These are phyloP conservation scores for Acropora yongei DNA, from an alignment of 64 coral and sea anemone genomes.

Conservation along the genomic window DNA sequence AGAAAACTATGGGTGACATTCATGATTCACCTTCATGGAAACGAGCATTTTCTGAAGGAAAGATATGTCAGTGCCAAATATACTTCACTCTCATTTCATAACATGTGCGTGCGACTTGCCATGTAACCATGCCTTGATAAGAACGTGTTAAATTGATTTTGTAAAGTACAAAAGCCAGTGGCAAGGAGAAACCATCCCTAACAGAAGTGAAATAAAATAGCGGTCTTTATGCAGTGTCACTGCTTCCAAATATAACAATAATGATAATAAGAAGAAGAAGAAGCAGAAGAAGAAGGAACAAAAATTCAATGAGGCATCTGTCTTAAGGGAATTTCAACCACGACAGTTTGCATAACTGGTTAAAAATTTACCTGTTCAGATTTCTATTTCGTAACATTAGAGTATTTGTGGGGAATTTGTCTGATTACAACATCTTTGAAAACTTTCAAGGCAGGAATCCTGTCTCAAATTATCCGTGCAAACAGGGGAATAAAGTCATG, in stretches of 20 bases:
- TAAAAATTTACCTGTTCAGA: background rate
- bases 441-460: too few relatives aligned
- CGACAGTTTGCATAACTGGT: background rate
- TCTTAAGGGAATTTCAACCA: background rate
- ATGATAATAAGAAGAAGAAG: background rate
- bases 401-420: too few relatives aligned
- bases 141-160: too few relatives aligned
- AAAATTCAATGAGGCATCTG: background rate
- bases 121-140: too few relatives aligned
- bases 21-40: too few relatives aligned
- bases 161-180: background rate
- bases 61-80: too few relatives aligned
- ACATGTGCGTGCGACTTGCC: too few relatives aligned
- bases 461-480: background rate
- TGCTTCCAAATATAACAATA: background rate
- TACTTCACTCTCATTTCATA: too few relatives aligned
- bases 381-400: too few relatives aligned
- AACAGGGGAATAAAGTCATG: constrained; percentile 60
- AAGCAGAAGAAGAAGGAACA: background rate
- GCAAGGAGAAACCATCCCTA: background rate
- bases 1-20: too few relatives aligned
- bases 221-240: background rate
- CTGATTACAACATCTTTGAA: too few relatives aligned
- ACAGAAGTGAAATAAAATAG: background rate
- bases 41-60: too few relatives aligned